phyloP scores from a whole-genome alignment of 2,113 vertebrate genomes.

The Cinclus cinclus region DNA sequence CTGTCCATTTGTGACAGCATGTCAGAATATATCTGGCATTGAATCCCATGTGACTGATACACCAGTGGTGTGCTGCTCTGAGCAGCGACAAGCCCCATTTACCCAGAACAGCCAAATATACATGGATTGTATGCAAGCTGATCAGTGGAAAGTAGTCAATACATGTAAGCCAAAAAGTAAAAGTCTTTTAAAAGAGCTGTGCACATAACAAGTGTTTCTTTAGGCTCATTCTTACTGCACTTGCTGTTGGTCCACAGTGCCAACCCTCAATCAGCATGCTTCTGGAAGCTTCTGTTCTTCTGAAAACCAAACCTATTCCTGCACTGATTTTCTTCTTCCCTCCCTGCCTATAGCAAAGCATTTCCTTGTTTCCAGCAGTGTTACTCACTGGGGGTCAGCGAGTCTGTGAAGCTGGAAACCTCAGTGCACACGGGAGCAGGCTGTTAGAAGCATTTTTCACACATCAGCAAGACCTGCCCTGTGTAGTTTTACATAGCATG shows the following conservation, averaged over 20 bases:
- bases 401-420: not conserved
- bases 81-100: not conserved
- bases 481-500: slow-evolving; percentile 30
- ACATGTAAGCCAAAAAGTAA: not conserved
- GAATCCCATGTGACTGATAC: not conserved
- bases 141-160: not conserved
- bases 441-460: slow-evolving; percentile 46
- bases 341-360: not conserved
- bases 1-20: not conserved
- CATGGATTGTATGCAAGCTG: not conserved
- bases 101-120: not conserved
- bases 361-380: not conserved
- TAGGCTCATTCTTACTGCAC: not conserved
- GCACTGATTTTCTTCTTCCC: not conserved
- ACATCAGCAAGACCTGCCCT: slow-evolving; percentile 43
- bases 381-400: not conserved
- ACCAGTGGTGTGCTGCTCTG: not conserved
- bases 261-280: not conserved
- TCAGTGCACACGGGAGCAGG: not conserved
- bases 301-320: not conserved
- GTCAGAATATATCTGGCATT: not conserved
- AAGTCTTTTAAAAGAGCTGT: not conserved
- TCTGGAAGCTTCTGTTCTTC: not conserved
- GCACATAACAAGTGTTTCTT: not conserved
- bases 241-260: not conserved